phyloP scores from a whole-genome alignment of 2,888 invertebrate species.

The Corbicula japonica region DNA sequence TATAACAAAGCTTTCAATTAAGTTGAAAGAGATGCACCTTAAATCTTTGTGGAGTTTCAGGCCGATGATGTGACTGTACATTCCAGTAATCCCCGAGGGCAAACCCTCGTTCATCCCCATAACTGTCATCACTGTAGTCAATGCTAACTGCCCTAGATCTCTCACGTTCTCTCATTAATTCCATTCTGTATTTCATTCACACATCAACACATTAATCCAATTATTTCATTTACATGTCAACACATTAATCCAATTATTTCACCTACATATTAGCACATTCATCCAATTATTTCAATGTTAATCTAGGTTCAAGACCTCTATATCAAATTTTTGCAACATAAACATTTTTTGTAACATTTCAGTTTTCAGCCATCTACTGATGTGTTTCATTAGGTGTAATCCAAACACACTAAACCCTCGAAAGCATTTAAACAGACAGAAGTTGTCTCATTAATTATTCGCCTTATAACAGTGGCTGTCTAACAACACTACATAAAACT shows the following conservation, averaged over 20 bases:
- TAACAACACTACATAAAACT: not conserved
- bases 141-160: not conserved
- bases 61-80: constrained; percentile 45
- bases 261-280: not conserved
- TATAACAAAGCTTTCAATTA: too few relatives aligned
- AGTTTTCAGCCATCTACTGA: too few relatives aligned
- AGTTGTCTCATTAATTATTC: constrained; percentile 17
- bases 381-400: too few relatives aligned
- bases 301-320: too few relatives aligned
- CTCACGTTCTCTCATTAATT: constrained; percentile 38
- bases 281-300: constrained; percentile 10
- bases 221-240: constrained; percentile 7
- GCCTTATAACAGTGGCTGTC: constrained; percentile 16
- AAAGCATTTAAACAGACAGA: too few relatives aligned
- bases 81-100: constrained; percentile 66
- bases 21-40: constrained; percentile 47
- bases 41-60: constrained; percentile 61
- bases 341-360: too few relatives aligned
- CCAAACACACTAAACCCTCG: too few relatives aligned
- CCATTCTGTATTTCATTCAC: constrained; percentile 37
- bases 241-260: not conserved
- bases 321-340: too few relatives aligned
- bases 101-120: constrained; percentile 41
- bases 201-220: not conserved
- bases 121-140: constrained; percentile 30